A percentile compares a stretch with the other conserved stretches of the same genome.
These are phyloP conservation scores for Pangasius mekongensis DNA, from an alignment of 2,797 vertebrate genomes.

Conservation along the genomic window DNA sequence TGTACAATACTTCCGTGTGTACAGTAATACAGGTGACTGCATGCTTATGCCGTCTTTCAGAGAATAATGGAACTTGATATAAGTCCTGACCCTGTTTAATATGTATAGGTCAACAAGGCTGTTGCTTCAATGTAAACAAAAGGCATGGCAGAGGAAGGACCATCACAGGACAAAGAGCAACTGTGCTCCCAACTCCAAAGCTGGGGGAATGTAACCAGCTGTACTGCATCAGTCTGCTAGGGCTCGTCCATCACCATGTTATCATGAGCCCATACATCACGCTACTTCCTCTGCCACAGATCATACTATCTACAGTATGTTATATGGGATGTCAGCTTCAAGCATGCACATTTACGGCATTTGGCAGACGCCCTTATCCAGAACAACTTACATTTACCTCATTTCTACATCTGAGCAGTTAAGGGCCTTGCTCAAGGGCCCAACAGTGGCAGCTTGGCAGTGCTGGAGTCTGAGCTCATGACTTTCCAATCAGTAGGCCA, in stretches of 20 bases:
- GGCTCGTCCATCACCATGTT: background rate
- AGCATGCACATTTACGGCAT: too few relatives aligned
- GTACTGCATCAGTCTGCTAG: background rate
- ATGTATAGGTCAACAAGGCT: background rate
- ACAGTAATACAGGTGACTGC: background rate
- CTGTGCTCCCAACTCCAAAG: background rate
- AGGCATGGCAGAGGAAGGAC: background rate
- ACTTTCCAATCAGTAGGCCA: too few relatives aligned
- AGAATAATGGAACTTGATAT: conserved; percentile 10
- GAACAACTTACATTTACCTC: too few relatives aligned
- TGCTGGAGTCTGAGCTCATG: too few relatives aligned
- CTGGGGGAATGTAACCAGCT: background rate
- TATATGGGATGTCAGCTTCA: too few relatives aligned
- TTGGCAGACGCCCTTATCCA: too few relatives aligned
- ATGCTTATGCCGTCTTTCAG: background rate
- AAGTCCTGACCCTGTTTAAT: background rate
- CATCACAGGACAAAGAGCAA: background rate
- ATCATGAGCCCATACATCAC: background rate
- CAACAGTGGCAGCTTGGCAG: too few relatives aligned
- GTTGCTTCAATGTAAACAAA: background rate
- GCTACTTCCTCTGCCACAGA: background rate
- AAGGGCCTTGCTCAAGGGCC: too few relatives aligned
- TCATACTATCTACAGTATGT: background rate
- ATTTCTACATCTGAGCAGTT: too few relatives aligned
- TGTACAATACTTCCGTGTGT: background rate